Evolutionary conservation across 1,140 invertebrate species (phyloP).

Genomic region (Trigoniulus corallinus): DNA sequence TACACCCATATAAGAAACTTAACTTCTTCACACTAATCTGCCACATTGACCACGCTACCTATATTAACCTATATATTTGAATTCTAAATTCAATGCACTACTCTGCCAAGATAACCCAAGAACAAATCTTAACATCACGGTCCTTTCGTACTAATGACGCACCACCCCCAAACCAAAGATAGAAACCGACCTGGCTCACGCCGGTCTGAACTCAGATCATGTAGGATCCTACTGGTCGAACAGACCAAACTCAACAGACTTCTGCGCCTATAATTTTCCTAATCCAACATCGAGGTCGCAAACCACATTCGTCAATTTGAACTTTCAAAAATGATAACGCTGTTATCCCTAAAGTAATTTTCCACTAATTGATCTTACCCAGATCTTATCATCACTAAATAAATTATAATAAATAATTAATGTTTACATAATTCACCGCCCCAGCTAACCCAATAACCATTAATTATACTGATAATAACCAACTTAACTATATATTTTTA

Average conservation of each 20-base stretch:
- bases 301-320: not conserved
- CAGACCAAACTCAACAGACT: not conserved
- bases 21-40: not conserved
- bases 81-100: not conserved
- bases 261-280: not conserved
- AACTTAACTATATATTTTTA: not conserved
- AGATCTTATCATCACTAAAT: not conserved
- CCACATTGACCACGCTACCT: not conserved
- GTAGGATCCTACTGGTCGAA: slow-evolving; percentile 30
- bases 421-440: not conserved
- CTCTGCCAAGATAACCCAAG: not conserved
- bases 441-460: not conserved
- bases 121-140: not conserved
- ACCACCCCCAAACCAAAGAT: slow-evolving; percentile 28
- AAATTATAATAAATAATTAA: not conserved
- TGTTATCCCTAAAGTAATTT: not conserved
- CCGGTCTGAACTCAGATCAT: slow-evolving; percentile 60
- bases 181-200: slow-evolving; percentile 57
- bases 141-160: not conserved
- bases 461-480: not conserved
- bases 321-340: not conserved
- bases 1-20: not conserved
- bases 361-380: not conserved
- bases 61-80: not conserved
- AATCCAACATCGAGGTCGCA: not conserved